A percentile compares a stretch with the other conserved stretches of the same genome.
phyloP scores from a whole-genome alignment of 2,113 vertebrate genomes.

The Ranitomeya imitator region DNA sequence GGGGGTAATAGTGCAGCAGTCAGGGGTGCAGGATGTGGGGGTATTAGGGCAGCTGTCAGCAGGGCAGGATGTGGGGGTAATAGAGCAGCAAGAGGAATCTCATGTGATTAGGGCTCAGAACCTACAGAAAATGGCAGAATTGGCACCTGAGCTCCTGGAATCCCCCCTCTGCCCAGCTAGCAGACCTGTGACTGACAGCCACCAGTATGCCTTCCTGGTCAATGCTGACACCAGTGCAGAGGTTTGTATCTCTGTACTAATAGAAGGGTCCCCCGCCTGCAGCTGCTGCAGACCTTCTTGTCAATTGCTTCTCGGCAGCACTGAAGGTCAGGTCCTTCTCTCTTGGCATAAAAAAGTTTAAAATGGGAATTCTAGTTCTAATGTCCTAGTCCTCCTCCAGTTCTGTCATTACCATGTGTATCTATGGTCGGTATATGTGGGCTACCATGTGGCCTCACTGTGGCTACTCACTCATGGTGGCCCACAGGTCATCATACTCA shows the following conservation, averaged over 20 bases:
- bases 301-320: not conserved
- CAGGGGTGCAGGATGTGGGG: no score
- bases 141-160: not conserved
- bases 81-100: slow-evolving; percentile 10
- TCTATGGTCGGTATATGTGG: not conserved
- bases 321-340: not conserved
- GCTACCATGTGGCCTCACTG: not conserved
- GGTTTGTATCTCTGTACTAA: slow-evolving; percentile 14
- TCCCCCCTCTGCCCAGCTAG: not conserved
- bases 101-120: not conserved
- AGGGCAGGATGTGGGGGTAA: slow-evolving; percentile 30
- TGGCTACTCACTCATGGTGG: not conserved
- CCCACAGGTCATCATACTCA: no score
- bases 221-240: slow-evolving; percentile 16
- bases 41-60: not conserved
- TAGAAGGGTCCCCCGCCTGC: no score
- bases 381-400: not conserved
- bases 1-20: not conserved
- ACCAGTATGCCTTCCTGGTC: slow-evolving; percentile 2
- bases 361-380: not conserved
- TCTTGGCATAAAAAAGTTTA: not conserved
- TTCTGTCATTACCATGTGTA: not conserved
- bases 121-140: not conserved
- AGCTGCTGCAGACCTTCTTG: not conserved
- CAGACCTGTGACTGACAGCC: not conserved